Evolutionary conservation across 2,797 vertebrate species (phyloP), one percentile per base, ranked within the genome.

Genomic region (Mormyrus hasselquistii): DNA sequence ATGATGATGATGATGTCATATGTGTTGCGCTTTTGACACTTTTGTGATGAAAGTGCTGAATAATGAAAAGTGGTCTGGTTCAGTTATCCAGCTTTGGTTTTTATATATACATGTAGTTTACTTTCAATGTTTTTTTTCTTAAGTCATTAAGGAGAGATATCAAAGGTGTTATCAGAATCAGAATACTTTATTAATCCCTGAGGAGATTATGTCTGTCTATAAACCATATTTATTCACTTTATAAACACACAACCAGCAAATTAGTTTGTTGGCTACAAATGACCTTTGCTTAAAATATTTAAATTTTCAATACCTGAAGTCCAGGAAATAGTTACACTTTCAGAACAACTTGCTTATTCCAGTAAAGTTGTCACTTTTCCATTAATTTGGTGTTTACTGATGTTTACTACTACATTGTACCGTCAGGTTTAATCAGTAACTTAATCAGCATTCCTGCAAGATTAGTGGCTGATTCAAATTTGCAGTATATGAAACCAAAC

Each of bases 391-490:
- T 83, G 41, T 34, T 53, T 86, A 29, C 50, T 34, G 52, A 19
- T 55, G 55, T 59, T 34, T 55, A 62, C 6, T 38, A 14, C 22
- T 55, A 62, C 12, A 38, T 16, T 55, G 25, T 6, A 62, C 53
- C 50, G 55, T 89, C 22, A 38, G 38, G 38, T 84, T 47, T 83
- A 89, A 85, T 65, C 55, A 53, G 25, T 47, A 52, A 88, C 52
- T 84, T 89, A 85, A 84, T 88, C 53, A 83, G 76, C 79, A 85
- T 85, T 89, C 25, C 79, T 89, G 6, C 16, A 85, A 50, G 82
- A 84, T 88, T 62, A 84, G 53, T 89, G 14, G 19, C 52, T 84
- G 49, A 85, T 89, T 55, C 55, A 65, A 89, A 49, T 85, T 19
- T 50, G 14, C 50, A 41, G 55, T 19, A 12, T 83, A 38, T 55